Base-by-base conservation (phyloP, 2,113 vertebrate species). In the Psephotus haematonotus region DNA sequence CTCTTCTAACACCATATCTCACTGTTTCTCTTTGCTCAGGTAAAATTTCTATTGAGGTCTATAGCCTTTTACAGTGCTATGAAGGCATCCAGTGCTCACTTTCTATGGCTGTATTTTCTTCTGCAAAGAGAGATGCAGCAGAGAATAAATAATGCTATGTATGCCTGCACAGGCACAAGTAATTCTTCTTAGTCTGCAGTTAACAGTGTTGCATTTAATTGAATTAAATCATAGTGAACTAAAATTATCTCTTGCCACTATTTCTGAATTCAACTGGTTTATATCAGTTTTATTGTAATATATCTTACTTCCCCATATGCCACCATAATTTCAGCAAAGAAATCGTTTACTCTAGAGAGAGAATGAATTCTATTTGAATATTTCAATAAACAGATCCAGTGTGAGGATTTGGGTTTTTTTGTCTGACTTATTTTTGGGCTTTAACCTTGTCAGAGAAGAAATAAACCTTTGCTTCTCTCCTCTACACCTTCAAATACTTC, bases 251-350 rank as follows among this genome's bases (percentile, higher is more conserved):
- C 79, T 92, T 95, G 82, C 63, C 88, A 91, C 92, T 87, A 60
- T 88, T 95, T 92, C 83, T 71, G 80, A 97, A 94, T 94, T 97
- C 95, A 86, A 93, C 85, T 92, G 86, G 62, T 97, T 97, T 96
- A 97, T 97, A 98, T 97, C 97, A 92, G 79, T 95, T 96, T 97
- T 96, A 97, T 92, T 94, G 93, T 89, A 89, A 95, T 97, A 91
- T 90, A 95, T 95, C 95, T 97, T 97, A 92, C 92, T 94, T 96
- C 92, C 75, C 97, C 96, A 96, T 95, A 94, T 95, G 97, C 90
- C 95, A 69, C 87, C 71, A 87, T 43, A 96, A 97, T 92, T 95
- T 97, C 83, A 92, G 70, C 81, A 92, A 91, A 90, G 74, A 91
- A 97, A 95, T 92, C 23, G 2, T 90, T 95, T 86, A 86, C 88